These are phyloP conservation scores for Ophthalmolycus amberensis DNA, from an alignment of 2,113 vertebrate species.

Conservation along the genomic window DNA sequence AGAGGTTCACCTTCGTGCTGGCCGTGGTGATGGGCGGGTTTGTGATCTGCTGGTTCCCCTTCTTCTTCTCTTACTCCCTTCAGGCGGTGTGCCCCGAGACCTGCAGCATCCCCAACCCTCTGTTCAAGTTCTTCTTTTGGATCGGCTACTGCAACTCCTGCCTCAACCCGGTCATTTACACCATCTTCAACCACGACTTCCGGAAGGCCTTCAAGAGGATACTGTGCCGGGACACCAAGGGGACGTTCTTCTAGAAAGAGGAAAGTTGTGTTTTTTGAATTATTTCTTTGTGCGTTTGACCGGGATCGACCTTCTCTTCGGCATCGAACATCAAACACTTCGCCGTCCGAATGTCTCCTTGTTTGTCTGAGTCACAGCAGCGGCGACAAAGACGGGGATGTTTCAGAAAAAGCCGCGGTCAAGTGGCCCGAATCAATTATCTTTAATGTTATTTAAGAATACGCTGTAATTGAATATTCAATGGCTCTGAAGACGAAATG, in stretches of 20 bases:
- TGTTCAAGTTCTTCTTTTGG: constrained; percentile 87
- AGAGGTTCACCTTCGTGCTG: constrained; percentile 91
- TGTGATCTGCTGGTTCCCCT: constrained; percentile 94
- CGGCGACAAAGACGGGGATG: neutral
- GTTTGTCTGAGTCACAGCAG: constrained; percentile 20
- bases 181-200: constrained; percentile 88
- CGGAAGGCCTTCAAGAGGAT: constrained; percentile 86
- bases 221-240: constrained; percentile 72
- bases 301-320: neutral
- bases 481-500: constrained; percentile 33
- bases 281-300: neutral
- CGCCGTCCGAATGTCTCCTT: constrained; percentile 14
- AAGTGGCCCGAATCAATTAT: constrained; percentile 59
- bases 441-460: constrained; percentile 60
- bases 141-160: constrained; percentile 90
- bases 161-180: constrained; percentile 90
- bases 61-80: constrained; percentile 92
- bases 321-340: constrained; percentile 14
- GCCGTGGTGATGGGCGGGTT: constrained; percentile 93
- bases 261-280: too few relatives aligned
- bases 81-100: constrained; percentile 84
- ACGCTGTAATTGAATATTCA: constrained; percentile 46
- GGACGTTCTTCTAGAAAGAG: constrained; percentile 62
- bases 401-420: constrained; percentile 30
- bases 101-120: constrained; percentile 82